phyloP scores from a whole-genome alignment of 2,797 vertebrate genomes.

The Tokudaia tokunoshimensis region DNA sequence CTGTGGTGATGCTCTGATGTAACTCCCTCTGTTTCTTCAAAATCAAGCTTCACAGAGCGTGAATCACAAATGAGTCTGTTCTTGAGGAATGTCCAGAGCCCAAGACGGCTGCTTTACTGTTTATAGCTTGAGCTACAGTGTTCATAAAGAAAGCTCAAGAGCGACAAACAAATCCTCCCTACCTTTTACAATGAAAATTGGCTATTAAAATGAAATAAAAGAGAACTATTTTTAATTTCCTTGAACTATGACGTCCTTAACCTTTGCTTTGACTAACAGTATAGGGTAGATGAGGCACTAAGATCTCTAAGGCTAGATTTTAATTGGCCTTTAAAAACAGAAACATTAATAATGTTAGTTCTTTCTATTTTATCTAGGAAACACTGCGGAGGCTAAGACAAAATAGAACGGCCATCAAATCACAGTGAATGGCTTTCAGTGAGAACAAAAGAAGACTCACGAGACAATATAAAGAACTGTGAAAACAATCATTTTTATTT shows the following conservation, averaged over 20 bases:
- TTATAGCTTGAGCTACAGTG: fast-evolving
- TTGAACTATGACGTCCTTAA: not conserved
- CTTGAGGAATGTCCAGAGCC: not conserved
- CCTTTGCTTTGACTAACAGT: not conserved
- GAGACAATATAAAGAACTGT: not conserved
- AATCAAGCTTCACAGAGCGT: not conserved
- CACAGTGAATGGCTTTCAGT: not conserved
- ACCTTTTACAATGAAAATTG: not conserved
- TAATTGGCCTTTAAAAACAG: not conserved
- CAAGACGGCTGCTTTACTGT: not conserved
- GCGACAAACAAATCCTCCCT: not conserved
- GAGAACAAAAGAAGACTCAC: not conserved
- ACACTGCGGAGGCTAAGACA: not conserved
- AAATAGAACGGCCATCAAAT: not conserved
- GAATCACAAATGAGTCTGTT: not conserved
- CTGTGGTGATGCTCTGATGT: not conserved
- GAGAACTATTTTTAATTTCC: not conserved
- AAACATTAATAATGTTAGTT: not conserved
- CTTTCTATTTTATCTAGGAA: not conserved
- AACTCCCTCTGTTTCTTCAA: not conserved
- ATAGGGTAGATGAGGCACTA: not conserved
- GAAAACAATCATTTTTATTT: not conserved
- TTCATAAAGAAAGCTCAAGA: not conserved
- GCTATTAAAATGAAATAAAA: not conserved
- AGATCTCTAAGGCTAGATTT: not conserved